Percentiles rank a stretch among this genome's conserved stretches.
phyloP scores from a whole-genome alignment of 2,797 vertebrate species.

The Oreochromis mossambicus region DNA sequence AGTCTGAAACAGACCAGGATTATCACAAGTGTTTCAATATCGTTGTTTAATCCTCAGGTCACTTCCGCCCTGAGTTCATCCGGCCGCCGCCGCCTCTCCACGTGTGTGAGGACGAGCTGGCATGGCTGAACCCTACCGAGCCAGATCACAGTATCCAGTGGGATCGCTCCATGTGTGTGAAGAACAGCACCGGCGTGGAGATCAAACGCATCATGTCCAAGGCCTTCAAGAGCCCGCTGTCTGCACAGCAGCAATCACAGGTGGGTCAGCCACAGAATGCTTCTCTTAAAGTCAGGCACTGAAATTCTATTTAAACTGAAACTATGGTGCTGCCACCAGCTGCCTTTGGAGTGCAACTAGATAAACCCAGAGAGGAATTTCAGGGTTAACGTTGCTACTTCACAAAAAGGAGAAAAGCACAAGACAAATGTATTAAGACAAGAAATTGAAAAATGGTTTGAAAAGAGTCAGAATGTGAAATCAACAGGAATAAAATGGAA shows the following conservation, averaged over 20 bases:
- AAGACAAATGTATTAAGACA: not conserved
- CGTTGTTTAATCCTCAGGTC: conserved; percentile 73
- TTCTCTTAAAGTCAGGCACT: not conserved
- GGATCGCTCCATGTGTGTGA: conserved; percentile 98
- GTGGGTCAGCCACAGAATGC: conserved; percentile 44
- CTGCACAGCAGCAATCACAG: conserved; percentile 93
- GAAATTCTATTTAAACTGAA: not conserved
- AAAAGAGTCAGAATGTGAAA: not conserved
- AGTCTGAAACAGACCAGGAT: not conserved
- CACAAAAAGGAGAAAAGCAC: not conserved
- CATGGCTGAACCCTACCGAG: conserved; percentile 94
- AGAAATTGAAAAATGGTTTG: not conserved
- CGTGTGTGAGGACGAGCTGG: conserved; percentile 93
- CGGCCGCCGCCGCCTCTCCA: conserved; percentile 92
- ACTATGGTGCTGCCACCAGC: not conserved
- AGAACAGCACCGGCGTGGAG: conserved; percentile 93
- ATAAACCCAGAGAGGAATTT: not conserved
- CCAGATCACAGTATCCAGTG: conserved; percentile 92
- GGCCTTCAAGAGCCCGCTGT: conserved; percentile 97
- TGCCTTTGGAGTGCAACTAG: not conserved
- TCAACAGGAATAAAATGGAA: not conserved
- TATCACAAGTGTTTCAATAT: not conserved
- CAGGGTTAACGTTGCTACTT: not conserved
- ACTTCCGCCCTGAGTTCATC: conserved; percentile 96
- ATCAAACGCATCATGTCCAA: conserved; percentile 98